Evolutionary conservation across 2,888 invertebrate species (phyloP).

Genomic region (Matsumyia berberina): DNA sequence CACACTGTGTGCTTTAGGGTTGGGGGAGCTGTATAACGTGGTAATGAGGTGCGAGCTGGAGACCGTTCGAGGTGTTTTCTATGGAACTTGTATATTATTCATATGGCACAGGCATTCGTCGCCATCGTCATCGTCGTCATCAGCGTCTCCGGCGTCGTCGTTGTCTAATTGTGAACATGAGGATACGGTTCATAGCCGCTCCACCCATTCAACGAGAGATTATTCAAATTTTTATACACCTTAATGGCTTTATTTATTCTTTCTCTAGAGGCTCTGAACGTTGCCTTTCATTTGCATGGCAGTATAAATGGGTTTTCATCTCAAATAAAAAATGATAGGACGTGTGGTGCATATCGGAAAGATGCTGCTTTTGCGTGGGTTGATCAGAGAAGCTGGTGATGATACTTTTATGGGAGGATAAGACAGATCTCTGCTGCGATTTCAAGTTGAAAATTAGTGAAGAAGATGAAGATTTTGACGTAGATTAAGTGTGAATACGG

Average conservation of each 20-base stretch:
- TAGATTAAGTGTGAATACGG: slow-evolving; percentile 65
- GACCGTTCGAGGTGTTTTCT: slow-evolving; percentile 64
- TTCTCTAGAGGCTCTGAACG: slow-evolving; percentile 46
- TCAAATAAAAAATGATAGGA: slow-evolving; percentile 64
- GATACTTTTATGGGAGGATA: slow-evolving; percentile 67
- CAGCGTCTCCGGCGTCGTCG: too few relatives aligned
- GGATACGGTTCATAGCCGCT: slow-evolving; percentile 59
- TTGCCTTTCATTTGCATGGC: slow-evolving; percentile 61
- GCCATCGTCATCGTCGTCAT: slow-evolving; percentile 1
- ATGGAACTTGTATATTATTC: slow-evolving; percentile 64
- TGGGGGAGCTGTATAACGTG: slow-evolving; percentile 59
- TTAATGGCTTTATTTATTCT: slow-evolving; percentile 74
- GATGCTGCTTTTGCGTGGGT: slow-evolving; percentile 58
- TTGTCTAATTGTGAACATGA: slow-evolving; percentile 71
- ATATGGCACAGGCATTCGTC: slow-evolving; percentile 45
- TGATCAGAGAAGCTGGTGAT: slow-evolving; percentile 57
- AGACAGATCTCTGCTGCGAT: slow-evolving; percentile 68
- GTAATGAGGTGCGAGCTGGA: slow-evolving; percentile 74
- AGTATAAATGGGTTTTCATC: slow-evolving; percentile 51
- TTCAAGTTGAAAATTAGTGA: slow-evolving; percentile 69
- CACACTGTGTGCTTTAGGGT: slow-evolving; percentile 29
- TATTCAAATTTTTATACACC: slow-evolving; percentile 75
- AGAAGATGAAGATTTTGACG: slow-evolving; percentile 65
- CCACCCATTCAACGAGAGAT: slow-evolving; percentile 71
- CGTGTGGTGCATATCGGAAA: slow-evolving; percentile 67